These are phyloP conservation scores for Sardina pilchardus DNA, from an alignment of 2,113 vertebrate genomes.

Conservation along the genomic window DNA sequence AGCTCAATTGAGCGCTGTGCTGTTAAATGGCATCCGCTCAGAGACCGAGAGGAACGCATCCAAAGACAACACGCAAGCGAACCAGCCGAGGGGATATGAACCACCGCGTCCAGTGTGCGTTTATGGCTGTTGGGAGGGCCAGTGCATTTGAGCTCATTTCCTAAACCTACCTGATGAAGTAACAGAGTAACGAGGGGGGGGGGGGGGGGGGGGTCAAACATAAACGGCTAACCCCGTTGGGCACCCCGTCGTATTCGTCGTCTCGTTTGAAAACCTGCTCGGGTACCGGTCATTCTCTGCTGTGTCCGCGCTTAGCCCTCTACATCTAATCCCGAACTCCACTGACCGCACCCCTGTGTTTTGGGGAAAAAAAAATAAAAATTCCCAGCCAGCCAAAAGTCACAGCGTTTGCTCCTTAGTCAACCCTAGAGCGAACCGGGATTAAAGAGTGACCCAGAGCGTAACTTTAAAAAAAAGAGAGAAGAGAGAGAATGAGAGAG, in stretches of 20 bases:
- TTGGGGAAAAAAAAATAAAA: not conserved
- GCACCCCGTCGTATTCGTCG: not conserved
- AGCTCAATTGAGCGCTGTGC: not conserved
- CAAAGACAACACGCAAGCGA: not conserved
- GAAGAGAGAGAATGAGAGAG: not conserved
- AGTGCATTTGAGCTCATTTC: not conserved
- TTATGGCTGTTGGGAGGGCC: not conserved
- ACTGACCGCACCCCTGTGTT: not conserved
- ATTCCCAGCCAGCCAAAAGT: not conserved
- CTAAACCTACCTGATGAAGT: not conserved
- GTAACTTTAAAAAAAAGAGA: constrained; percentile 60
- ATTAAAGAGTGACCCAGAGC: constrained; percentile 75
- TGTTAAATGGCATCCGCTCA: not conserved
- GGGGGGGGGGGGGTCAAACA: not conserved
- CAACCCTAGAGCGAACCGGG: constrained; percentile 27
- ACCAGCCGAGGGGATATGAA: not conserved
- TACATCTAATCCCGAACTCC: not conserved
- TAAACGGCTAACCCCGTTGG: not conserved
- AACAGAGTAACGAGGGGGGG: not conserved
- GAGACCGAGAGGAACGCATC: not conserved
- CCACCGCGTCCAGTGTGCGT: not conserved
- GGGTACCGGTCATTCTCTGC: not conserved
- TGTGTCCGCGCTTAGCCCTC: not conserved
- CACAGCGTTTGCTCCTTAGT: not conserved
- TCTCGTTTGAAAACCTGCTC: not conserved